Percentiles rank a stretch among this genome's conserved stretches.
phyloP scores from a whole-genome alignment of 2,797 vertebrate species.

The Chromis chromis region DNA sequence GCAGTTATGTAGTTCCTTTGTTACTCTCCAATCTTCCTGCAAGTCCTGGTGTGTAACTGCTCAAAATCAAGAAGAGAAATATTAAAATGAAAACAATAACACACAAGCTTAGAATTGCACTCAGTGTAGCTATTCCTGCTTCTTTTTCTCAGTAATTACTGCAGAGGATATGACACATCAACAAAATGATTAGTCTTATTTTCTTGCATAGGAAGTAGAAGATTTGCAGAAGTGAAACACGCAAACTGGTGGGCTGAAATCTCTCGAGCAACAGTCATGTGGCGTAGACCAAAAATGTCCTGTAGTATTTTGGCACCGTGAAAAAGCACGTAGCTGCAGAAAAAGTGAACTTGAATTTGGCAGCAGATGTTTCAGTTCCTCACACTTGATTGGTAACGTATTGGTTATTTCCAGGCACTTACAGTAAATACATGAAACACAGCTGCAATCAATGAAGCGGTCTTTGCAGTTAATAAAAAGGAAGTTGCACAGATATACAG shows the following conservation, averaged over 20 bases:
- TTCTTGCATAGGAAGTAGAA: slow-evolving; percentile 3
- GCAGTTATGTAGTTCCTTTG: not conserved
- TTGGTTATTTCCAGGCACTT: not conserved
- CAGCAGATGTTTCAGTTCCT: slow-evolving; percentile 27
- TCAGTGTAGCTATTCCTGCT: not conserved
- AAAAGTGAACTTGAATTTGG: not conserved
- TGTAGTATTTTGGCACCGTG: not conserved
- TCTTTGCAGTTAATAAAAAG: not conserved
- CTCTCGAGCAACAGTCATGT: slow-evolving; percentile 10
- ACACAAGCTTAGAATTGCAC: not conserved
- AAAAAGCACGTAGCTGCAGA: not conserved
- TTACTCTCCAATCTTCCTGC: not conserved
- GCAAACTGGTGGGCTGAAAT: not conserved
- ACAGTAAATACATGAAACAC: slow-evolving; percentile 11
- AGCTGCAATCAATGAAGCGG: slow-evolving; percentile 32
- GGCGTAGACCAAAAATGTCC: not conserved
- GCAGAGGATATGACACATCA: not conserved
- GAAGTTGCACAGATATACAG: slow-evolving; percentile 11
- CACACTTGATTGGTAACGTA: not conserved
- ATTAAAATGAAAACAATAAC: not conserved
- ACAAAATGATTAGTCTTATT: not conserved
- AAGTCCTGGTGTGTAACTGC: not conserved
- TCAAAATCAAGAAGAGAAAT: slow-evolving; percentile 24
- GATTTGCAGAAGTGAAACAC: slow-evolving; percentile 52
- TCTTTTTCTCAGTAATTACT: not conserved